Conservation (phyloP, 2,888 invertebrate genomes). For the Lacanobia wlatinum region DNA sequence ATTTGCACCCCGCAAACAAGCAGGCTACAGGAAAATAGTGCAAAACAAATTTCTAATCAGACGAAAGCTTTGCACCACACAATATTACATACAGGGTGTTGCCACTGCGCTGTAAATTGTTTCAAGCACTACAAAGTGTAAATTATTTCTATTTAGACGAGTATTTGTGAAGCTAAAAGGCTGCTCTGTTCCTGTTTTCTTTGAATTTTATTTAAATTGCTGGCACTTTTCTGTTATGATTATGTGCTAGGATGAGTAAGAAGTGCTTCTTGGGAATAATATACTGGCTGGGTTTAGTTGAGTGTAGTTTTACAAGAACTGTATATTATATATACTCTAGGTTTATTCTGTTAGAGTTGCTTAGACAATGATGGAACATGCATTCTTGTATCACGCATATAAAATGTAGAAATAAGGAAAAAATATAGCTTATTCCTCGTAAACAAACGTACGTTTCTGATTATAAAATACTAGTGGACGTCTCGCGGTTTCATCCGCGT, state of each 20-base stretch:
- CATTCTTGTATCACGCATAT: background rate
- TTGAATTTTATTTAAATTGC: slow-evolving; percentile 52
- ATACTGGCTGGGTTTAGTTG: background rate
- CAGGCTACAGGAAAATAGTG: slow-evolving; percentile 48
- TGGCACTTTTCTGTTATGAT: slow-evolving; percentile 42
- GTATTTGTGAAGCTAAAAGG: slow-evolving; percentile 55
- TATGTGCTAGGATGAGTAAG: slow-evolving; percentile 38
- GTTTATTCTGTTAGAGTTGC: slow-evolving; percentile 17
- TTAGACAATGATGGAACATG: background rate
- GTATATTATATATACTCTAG: background rate
- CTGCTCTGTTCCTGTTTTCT: slow-evolving; percentile 49
- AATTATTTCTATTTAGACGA: slow-evolving; percentile 59
- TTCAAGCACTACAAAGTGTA: slow-evolving; percentile 56
- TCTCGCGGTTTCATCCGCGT: too few species aligned
- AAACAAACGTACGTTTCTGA: too few species aligned
- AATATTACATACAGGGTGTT: slow-evolving; percentile 68
- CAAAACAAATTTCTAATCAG: slow-evolving; percentile 71
- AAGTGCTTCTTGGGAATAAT: slow-evolving; percentile 27
- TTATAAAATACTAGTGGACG: too few species aligned
- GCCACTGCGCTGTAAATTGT: slow-evolving; percentile 61
- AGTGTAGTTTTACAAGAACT: slow-evolving; percentile 19
- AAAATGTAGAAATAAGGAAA: background rate
- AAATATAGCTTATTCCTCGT: too few species aligned
- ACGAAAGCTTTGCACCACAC: slow-evolving; percentile 68
- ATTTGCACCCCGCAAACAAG: slow-evolving; percentile 54